A percentile compares a stretch with the other conserved stretches of the same genome.
Conservation (phyloP, 2,888 invertebrate species). For the Leptinotarsa peninsularis region DNA sequence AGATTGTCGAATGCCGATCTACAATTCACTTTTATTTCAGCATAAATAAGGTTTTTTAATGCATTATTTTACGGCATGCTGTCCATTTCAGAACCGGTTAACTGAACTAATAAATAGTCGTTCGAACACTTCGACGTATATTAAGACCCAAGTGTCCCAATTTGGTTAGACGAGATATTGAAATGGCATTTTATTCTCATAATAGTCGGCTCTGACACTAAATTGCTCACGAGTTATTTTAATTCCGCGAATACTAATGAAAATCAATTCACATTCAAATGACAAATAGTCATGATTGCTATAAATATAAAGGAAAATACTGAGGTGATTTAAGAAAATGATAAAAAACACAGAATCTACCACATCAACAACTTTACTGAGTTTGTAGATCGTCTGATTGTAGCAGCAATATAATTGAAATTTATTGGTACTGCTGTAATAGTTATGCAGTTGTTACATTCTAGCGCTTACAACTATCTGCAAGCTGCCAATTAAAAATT, state of each 20-base stretch:
- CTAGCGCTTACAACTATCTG: neutral
- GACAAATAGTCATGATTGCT: slow-evolving; percentile 17
- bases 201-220: slow-evolving; percentile 19
- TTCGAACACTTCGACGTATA: slow-evolving; percentile 44
- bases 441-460: neutral
- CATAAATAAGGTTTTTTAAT: slow-evolving; percentile 54
- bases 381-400: slow-evolving; percentile 8
- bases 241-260: slow-evolving; percentile 31
- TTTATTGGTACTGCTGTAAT: slow-evolving; percentile 9
- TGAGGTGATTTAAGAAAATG: slow-evolving; percentile 8
- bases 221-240: slow-evolving; percentile 36
- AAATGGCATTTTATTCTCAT: slow-evolving; percentile 50
- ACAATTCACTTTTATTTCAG: slow-evolving; percentile 56
- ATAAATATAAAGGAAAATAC: slow-evolving; percentile 15
- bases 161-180: slow-evolving; percentile 54
- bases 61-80: slow-evolving; percentile 51
- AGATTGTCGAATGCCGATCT: slow-evolving; percentile 40
- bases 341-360: slow-evolving; percentile 10
- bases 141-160: slow-evolving; percentile 51
- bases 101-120: slow-evolving; percentile 53
- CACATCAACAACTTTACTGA: slow-evolving; percentile 11
- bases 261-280: slow-evolving; percentile 27
- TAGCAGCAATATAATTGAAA: slow-evolving; percentile 15
- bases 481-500: slow-evolving; percentile 7
- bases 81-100: slow-evolving; percentile 54